Base-by-base conservation (phyloP, 2,888 invertebrate species). In the Melanchra persicariae region DNA sequence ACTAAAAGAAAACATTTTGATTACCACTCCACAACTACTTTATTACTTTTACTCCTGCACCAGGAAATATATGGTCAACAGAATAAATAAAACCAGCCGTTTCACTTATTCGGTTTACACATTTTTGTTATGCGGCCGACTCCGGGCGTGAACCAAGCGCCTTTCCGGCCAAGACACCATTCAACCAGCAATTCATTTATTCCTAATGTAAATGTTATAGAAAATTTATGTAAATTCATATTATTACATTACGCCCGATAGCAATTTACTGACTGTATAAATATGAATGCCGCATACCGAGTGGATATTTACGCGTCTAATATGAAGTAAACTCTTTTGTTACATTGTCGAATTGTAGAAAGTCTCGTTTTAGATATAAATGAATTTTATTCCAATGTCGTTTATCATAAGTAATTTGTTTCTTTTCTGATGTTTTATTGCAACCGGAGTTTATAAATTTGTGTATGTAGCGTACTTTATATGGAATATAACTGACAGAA, bases 121-220 rank as follows among this genome's bases (percentile, higher is more conserved):
- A 66, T 76, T 81, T 69, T 51, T 81, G 73, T 75, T 74, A 71
- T 68, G 66, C 61, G 59, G 47, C 58, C 43, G 49, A 61, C 52
- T 78, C 79, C 70, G 64, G 72, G 72, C 77, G 77, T 81, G 81
- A 78, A 79, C 64, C 65, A 73, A 70, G 73, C 58, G 62, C 72
- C 72, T 80, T 68, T 72, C 79, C 81, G 58, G 67, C 77, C 70
- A 84, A 60, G 81, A 74, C 80, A 87, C 87, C 86, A 90, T 89
- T 88, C 86, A 87, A 85, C 82, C 87, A 75, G 86, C 92, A 92
- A 93, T 94, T 93, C 93, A 93, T 94, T 93, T 92, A 92, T 93
- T 92, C 92, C 87, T 91, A 92, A 95, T 95, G 94, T 93, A 94
- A 95, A 95, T 95, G 91, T 94, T 92, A 95, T 95, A 94, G 94